Evolutionary conservation across 2,797 vertebrate genomes (phyloP).

Genomic region (Triplophysa bombifrons): DNA sequence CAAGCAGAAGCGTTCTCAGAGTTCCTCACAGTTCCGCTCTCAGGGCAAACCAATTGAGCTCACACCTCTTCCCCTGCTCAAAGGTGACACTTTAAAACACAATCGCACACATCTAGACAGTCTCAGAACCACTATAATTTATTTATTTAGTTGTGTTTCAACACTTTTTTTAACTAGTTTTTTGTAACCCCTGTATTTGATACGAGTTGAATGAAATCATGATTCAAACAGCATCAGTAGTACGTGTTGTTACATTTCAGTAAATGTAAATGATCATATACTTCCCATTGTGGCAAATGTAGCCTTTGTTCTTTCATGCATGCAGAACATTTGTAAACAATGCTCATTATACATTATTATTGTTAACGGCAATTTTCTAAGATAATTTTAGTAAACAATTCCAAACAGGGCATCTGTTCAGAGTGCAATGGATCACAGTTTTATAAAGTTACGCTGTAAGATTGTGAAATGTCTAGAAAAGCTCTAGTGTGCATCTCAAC

Average conservation of each 20-base stretch:
- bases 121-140: neutral
- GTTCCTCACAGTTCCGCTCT: slow-evolving; percentile 98
- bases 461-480: neutral
- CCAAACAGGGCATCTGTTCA: neutral
- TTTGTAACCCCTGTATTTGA: neutral
- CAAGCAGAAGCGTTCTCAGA: slow-evolving; percentile 99
- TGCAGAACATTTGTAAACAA: neutral
- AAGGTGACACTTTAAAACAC: slow-evolving; percentile 81
- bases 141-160: neutral
- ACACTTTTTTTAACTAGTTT: neutral
- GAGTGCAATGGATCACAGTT: no score
- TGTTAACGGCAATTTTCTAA: neutral
- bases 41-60: slow-evolving; percentile 99
- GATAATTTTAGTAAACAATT: neutral
- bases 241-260: neutral
- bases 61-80: slow-evolving; percentile 95
- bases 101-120: neutral
- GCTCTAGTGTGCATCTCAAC: slow-evolving; percentile 4
- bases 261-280: neutral
- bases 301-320: neutral
- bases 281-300: neutral
- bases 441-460: neutral
- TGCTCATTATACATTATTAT: neutral
- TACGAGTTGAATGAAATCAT: neutral
- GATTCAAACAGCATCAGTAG: neutral